These are phyloP conservation scores for Drosophila leonis DNA, from an alignment of 2,888 invertebrate species.

Conservation along the genomic window DNA sequence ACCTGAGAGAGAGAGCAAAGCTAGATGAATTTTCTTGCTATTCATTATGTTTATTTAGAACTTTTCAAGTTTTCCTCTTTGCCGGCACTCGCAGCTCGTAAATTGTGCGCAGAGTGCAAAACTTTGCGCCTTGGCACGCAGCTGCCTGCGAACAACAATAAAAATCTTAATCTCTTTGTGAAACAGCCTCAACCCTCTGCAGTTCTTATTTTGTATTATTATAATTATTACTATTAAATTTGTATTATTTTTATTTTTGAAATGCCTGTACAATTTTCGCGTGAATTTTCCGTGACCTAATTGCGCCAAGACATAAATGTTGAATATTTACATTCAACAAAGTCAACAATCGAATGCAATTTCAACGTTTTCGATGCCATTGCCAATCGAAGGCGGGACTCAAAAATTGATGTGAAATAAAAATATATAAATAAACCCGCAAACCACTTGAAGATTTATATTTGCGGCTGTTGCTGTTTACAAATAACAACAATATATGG, in stretches of 20 bases:
- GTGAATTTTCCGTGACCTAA: slow-evolving; percentile 43
- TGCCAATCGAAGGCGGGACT: slow-evolving; percentile 35
- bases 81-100: slow-evolving; percentile 33
- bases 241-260: background rate
- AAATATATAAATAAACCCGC: slow-evolving; percentile 25
- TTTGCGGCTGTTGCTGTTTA: slow-evolving; percentile 29
- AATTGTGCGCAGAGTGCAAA: slow-evolving; percentile 26
- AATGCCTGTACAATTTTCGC: slow-evolving; percentile 11
- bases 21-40: slow-evolving; percentile 16
- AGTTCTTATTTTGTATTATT: slow-evolving; percentile 7
- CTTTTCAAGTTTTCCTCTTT: slow-evolving; percentile 25
- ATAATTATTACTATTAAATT: background rate
- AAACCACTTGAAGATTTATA: slow-evolving; percentile 21
- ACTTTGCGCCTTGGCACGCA: slow-evolving; percentile 20
- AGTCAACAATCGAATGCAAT: slow-evolving; percentile 37
- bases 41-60: slow-evolving; percentile 49
- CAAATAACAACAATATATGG: slow-evolving; percentile 33
- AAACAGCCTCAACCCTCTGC: background rate
- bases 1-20: slow-evolving; percentile 16
- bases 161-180: slow-evolving; percentile 46
- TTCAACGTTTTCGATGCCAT: slow-evolving; percentile 25
- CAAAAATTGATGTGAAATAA: slow-evolving; percentile 1
- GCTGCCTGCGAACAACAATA: slow-evolving; percentile 33
- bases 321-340: slow-evolving; percentile 28
- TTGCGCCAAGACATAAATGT: slow-evolving; percentile 15